Evolutionary conservation across 2,113 vertebrate genomes (phyloP).

Genomic region (Hucho hucho): DNA sequence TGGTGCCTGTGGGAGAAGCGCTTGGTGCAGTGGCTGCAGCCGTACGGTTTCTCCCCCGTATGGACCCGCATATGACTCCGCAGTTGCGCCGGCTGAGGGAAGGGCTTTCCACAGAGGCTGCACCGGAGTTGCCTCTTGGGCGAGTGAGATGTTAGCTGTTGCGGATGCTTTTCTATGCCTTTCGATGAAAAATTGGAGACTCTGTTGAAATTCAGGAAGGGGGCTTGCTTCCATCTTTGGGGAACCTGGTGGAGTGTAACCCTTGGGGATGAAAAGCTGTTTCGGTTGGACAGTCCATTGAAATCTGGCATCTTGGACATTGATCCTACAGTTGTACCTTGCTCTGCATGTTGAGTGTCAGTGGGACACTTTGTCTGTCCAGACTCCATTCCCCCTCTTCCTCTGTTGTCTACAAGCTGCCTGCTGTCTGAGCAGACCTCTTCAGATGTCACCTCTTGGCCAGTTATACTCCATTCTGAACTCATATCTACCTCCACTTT

Average conservation of each 20-base stretch:
- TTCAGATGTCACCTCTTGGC: neutral
- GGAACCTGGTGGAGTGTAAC: too few relatives aligned
- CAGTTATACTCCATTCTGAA: neutral
- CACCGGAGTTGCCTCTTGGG: neutral
- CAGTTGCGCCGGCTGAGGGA: slow-evolving; percentile 5
- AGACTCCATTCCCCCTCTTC: neutral
- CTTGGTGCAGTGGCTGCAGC: slow-evolving; percentile 57
- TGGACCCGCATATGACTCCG: slow-evolving; percentile 14
- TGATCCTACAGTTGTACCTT: neutral
- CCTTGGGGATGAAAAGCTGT: neutral
- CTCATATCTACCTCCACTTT: slow-evolving; percentile 16
- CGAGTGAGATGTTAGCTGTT: neutral
- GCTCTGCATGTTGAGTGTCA: neutral
- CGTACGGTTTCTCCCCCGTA: slow-evolving; percentile 53
- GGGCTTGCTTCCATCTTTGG: too few relatives aligned
- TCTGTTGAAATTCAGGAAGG: neutral
- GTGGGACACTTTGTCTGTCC: neutral
- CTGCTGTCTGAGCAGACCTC: neutral
- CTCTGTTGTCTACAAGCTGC: neutral
- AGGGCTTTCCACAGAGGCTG: slow-evolving; percentile 12
- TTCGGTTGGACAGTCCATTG: neutral
- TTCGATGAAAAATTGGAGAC: neutral
- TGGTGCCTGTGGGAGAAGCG: slow-evolving; percentile 56
- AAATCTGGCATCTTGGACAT: neutral
- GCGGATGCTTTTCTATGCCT: neutral